Base-by-base conservation (phyloP, 2,113 vertebrate species). In the Burhinus bistriatus region DNA sequence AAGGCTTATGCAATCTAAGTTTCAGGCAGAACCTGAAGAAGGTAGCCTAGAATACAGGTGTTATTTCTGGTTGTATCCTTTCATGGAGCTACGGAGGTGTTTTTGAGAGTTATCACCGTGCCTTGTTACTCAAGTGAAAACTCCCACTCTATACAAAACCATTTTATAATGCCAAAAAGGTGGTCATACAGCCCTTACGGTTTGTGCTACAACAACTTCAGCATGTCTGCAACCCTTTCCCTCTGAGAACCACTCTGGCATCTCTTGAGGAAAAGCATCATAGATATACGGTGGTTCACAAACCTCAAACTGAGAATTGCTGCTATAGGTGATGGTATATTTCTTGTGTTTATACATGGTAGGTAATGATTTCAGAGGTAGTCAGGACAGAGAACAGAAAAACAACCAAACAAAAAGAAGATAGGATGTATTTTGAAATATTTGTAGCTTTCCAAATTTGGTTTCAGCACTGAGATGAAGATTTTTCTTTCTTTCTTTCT, bases 1-100 rank as follows among this genome's bases (percentile, higher is more conserved):
- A 87, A 71, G n/a, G 16, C 25, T 82, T 68, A 25, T 4, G 15
- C 11, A 8, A 30, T 30, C 34, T 57, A 26, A 52, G 29, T 73
- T 93, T 72, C 65, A 29, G 38, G 42, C 36, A 94, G 83, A 90
- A 80, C 29, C 40, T 73, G 68, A 89, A 87, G 44, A 75, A 57
- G 11, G 14, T 71, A 68, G 9, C 27, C 19, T 61, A 57, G 55
- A 85, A 61, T 65, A 38, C 70, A 59, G 57, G 11, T 85, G 8
- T 34, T 72, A 27, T n/a, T 91, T 91, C 70, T 90, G 40, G 8
- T 59, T 73, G 9, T 57, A 76, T 65, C 21, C 34, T 77, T 91
- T 40, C n/a, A 36, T 55, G 45, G 68, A 90, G 61, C 25, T 54
- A 12, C 0, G 9, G 36, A 75, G 38, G 9, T 86, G 32, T 65